These are phyloP conservation scores for Gastrophryne carolinensis DNA, from an alignment of 2,797 vertebrate genomes.

Conservation along the genomic window DNA sequence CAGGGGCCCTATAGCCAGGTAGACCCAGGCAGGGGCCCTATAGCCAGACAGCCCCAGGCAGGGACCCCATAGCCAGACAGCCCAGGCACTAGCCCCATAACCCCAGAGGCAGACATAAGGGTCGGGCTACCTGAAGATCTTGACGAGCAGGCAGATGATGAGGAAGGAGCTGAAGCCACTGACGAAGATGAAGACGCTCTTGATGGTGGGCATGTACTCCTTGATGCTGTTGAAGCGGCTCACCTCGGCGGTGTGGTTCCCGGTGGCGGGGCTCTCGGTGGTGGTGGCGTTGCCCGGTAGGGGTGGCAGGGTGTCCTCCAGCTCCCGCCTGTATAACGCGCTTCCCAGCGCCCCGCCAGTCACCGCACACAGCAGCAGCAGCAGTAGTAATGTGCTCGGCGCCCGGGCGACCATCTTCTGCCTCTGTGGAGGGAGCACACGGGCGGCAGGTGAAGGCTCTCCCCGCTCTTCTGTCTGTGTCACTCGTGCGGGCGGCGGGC, in stretches of 20 bases:
- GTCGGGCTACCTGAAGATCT: conserved; percentile 90
- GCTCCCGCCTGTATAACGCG: conserved; percentile 22
- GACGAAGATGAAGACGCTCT: conserved; percentile 81
- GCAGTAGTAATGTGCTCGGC: too few species aligned
- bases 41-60: too few species aligned
- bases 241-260: conserved; percentile 59
- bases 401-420: conserved; percentile 23
- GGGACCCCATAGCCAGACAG: too few species aligned
- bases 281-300: background rate
- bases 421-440: background rate
- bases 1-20: too few species aligned
- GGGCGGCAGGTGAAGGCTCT: background rate
- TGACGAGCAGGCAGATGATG: conserved; percentile 82
- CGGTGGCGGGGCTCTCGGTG: conserved; percentile 52
- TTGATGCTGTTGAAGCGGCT: conserved; percentile 74
- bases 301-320: background rate
- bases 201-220: conserved; percentile 83
- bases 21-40: too few species aligned
- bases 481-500: too few species aligned
- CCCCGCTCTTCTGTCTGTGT: background rate
- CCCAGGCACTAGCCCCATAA: background rate
- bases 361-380: conserved; percentile 21
- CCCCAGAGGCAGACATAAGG: too few species aligned
- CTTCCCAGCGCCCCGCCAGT: conserved; percentile 19
- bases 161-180: conserved; percentile 80